These are phyloP conservation scores for Venusia cambrica DNA, from an alignment of 2,888 invertebrate species.

Conservation along the genomic window DNA sequence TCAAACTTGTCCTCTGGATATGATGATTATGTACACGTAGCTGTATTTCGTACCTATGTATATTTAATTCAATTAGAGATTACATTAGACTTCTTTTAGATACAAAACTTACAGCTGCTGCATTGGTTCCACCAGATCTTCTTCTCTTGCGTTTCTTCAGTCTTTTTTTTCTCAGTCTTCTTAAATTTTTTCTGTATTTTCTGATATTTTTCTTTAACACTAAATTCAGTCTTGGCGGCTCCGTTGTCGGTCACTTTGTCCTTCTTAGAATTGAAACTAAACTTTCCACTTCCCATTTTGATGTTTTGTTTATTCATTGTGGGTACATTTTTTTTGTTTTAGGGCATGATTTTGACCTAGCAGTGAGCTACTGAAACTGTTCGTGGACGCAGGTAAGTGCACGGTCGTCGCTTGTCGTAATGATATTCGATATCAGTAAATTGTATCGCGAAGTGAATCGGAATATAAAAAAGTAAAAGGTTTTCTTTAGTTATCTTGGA, in stretches of 20 bases:
- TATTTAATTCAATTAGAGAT: no score
- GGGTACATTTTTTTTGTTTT: constrained; percentile 40
- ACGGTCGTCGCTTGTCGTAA: constrained; percentile 58
- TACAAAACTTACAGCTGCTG: constrained; percentile 61
- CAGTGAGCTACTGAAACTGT: constrained; percentile 43
- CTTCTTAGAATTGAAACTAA: constrained; percentile 63
- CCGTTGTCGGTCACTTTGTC: constrained; percentile 62
- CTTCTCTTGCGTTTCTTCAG: constrained; percentile 67
- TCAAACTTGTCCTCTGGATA: no score
- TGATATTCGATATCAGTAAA: constrained; percentile 68
- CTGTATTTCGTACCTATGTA: no score
- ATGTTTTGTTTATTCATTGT: constrained; percentile 47
- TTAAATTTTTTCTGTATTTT: constrained; percentile 74
- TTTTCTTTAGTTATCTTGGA: constrained; percentile 72
- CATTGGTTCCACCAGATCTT: constrained; percentile 78
- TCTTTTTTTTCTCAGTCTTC: constrained; percentile 76
- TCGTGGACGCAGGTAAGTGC: constrained; percentile 43
- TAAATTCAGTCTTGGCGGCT: constrained; percentile 65
- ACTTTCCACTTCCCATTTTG: constrained; percentile 75
- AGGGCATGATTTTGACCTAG: constrained; percentile 42
- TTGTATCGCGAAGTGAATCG: constrained; percentile 67
- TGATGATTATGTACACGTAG: no score
- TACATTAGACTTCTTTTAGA: no score
- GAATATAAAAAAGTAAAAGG: constrained; percentile 73
- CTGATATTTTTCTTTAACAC: constrained; percentile 72